Evolutionary conservation across 2,113 vertebrate genomes (phyloP).

Genomic region (Lophotis ruficrista): DNA sequence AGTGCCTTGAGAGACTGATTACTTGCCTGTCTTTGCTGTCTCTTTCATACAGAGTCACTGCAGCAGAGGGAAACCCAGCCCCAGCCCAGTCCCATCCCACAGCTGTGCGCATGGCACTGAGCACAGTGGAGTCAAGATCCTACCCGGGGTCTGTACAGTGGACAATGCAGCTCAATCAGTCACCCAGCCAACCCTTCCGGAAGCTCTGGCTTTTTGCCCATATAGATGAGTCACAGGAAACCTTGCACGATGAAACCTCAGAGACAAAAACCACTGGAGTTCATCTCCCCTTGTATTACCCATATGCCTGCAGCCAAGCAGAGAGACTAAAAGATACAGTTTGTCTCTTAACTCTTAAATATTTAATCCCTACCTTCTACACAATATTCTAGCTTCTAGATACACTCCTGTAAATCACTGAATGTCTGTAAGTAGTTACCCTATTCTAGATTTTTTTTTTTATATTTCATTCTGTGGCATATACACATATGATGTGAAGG

Average conservation of each 20-base stretch:
- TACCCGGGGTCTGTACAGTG: rapidly evolving
- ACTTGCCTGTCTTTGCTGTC: not conserved
- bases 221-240: not conserved
- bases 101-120: not conserved
- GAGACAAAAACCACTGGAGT: not conserved
- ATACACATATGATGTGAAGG: not conserved
- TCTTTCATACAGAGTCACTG: not conserved
- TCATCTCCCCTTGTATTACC: not conserved
- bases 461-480: not conserved
- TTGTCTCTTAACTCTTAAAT: constrained; percentile 38
- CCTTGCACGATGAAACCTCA: not conserved
- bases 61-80: not conserved
- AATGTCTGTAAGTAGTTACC: not conserved
- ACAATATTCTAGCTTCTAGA: constrained; percentile 4
- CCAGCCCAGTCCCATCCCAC: not conserved
- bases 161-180: not conserved
- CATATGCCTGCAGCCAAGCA: not conserved
- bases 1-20: not conserved
- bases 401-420: constrained; percentile 13
- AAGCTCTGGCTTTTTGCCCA: not conserved
- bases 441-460: not conserved
- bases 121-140: rapidly evolving
- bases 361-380: constrained; percentile 37
- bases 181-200: not conserved
- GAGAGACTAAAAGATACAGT: not conserved